phyloP scores from a whole-genome alignment of 2,113 vertebrate genomes.

The Rallus limicola region DNA sequence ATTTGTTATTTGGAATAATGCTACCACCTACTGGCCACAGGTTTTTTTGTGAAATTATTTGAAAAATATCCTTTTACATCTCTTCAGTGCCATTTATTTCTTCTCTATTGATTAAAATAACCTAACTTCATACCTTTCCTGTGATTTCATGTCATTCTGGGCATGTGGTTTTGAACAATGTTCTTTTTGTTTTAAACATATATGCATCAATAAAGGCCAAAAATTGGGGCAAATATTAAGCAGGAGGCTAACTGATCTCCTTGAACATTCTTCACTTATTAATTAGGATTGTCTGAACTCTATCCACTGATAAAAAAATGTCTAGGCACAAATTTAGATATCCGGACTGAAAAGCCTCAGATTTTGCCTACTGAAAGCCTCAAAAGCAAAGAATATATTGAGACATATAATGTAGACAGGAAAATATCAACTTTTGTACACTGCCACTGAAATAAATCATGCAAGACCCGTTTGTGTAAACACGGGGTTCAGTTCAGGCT shows the following conservation, averaged over 20 bases:
- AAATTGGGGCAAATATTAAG: background rate
- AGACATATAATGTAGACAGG: background rate
- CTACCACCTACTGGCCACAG: constrained; percentile 34
- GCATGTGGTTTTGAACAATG: background rate
- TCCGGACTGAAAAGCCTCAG: background rate
- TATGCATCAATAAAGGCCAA: background rate
- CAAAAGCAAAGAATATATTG: background rate
- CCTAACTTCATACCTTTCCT: background rate
- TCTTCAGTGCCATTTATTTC: background rate
- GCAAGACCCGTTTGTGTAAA: background rate
- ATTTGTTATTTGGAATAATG: background rate
- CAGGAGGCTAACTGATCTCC: background rate
- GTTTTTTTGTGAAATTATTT: background rate
- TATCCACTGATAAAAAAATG: background rate
- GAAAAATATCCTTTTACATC: background rate
- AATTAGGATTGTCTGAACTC: background rate
- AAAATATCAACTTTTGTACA: background rate
- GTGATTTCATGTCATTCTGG: background rate
- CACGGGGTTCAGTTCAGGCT: background rate
- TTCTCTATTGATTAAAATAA: background rate
- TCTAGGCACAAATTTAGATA: background rate
- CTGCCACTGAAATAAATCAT: background rate
- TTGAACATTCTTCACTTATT: background rate
- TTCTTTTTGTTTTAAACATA: background rate
- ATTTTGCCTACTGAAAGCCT: background rate